A percentile compares a stretch with the other conserved stretches of the same genome.
Conservation (phyloP, 2,888 invertebrate genomes). For the Iselma pallidipennis region DNA sequence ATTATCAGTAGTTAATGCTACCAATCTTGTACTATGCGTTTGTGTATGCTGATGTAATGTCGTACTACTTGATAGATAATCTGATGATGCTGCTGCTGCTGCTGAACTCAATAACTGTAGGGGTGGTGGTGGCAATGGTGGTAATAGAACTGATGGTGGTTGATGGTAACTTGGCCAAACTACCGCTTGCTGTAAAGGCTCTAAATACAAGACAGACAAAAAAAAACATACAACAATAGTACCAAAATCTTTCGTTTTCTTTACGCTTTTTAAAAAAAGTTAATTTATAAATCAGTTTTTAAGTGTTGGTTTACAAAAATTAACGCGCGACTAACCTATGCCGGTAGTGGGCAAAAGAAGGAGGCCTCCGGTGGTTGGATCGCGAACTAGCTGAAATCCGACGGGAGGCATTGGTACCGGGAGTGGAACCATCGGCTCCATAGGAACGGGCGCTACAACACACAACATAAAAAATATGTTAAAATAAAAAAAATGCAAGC, state of each 20-base stretch:
- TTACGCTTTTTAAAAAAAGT: slow-evolving; percentile 4
- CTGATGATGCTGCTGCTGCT: slow-evolving; percentile 58
- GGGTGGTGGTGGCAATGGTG: slow-evolving; percentile 67
- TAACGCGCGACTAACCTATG: slow-evolving; percentile 60
- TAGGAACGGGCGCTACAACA: slow-evolving; percentile 69
- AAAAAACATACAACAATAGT: neutral
- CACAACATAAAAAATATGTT: slow-evolving; percentile 32
- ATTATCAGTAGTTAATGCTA: slow-evolving; percentile 64
- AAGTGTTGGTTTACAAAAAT: neutral
- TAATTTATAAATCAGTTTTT: too few relatives aligned
- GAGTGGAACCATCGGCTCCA: slow-evolving; percentile 72
- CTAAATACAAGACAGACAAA: slow-evolving; percentile 49
- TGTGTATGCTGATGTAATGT: slow-evolving; percentile 69
- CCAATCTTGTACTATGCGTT: slow-evolving; percentile 69
- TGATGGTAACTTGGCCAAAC: slow-evolving; percentile 73
- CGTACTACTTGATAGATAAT: slow-evolving; percentile 64
- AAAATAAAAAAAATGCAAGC: slow-evolving; percentile 19
- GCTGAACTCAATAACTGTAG: slow-evolving; percentile 66
- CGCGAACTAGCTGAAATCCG: slow-evolving; percentile 84
- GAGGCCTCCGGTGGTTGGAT: slow-evolving; percentile 82
- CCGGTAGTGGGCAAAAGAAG: slow-evolving; percentile 74
- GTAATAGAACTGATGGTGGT: slow-evolving; percentile 55
- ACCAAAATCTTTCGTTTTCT: slow-evolving; percentile 1
- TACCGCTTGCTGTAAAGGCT: slow-evolving; percentile 72
- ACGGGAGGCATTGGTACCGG: slow-evolving; percentile 74